phyloP scores from a whole-genome alignment of 2,888 invertebrate species.

The Eristalis arbustorum region DNA sequence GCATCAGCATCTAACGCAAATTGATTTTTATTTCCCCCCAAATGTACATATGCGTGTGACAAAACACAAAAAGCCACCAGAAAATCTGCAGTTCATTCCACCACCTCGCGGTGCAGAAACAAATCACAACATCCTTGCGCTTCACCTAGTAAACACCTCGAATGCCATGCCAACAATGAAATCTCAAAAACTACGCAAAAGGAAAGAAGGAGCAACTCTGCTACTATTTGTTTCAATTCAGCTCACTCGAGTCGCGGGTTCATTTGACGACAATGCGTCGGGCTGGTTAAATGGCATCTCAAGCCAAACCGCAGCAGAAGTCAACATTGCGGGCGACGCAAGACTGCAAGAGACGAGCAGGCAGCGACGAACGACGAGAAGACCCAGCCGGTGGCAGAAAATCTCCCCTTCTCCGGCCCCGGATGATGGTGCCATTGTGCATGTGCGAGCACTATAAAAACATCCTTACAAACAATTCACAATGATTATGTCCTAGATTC shows the following conservation, averaged over 20 bases:
- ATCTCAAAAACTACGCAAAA: background rate
- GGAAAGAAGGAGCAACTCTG: background rate
- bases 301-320: slow-evolving; percentile 4
- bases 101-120: slow-evolving; percentile 1
- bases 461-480: slow-evolving; percentile 59
- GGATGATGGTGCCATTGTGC: slow-evolving; percentile 11
- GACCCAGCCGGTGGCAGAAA: slow-evolving; percentile 26
- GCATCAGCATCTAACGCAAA: no score
- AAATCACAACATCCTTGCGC: slow-evolving; percentile 7
- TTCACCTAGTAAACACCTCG: background rate
- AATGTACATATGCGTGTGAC: slow-evolving; percentile 11
- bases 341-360: no score
- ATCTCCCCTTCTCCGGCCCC: background rate
- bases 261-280: slow-evolving; percentile 39
- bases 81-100: slow-evolving; percentile 16
- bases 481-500: slow-evolving; percentile 68
- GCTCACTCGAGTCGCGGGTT: slow-evolving; percentile 10
- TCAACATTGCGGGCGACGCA: slow-evolving; percentile 20
- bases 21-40: background rate
- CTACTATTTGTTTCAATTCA: slow-evolving; percentile 35
- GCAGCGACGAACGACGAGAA: background rate
- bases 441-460: slow-evolving; percentile 45
- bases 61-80: slow-evolving; percentile 4
- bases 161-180: background rate
- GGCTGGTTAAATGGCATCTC: slow-evolving; percentile 27